phyloP scores from a whole-genome alignment of 2,113 vertebrate species.

The Ceuthmochares aereus region DNA sequence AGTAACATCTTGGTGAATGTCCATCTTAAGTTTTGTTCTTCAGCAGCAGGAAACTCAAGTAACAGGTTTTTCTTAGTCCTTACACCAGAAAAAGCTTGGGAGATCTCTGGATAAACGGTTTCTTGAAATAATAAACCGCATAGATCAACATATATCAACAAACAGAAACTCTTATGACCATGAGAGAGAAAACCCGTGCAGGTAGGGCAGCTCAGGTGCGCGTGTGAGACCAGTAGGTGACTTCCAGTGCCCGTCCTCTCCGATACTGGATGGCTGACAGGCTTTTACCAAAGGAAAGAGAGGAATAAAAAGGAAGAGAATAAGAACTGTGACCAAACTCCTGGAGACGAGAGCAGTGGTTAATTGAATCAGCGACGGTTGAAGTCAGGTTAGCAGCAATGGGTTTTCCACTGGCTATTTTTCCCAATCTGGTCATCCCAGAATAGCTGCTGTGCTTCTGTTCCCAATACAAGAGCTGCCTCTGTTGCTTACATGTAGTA shows the following conservation, averaged over 20 bases:
- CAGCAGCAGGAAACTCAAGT: not conserved
- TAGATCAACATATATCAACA: not conserved
- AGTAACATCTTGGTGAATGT: not conserved
- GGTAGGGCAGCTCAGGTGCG: not conserved
- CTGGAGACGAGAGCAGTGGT: not conserved
- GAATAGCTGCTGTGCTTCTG: not conserved
- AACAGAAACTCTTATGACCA: not conserved
- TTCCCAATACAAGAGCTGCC: constrained; percentile 33
- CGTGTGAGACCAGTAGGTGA: rapidly evolving
- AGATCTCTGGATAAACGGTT: not conserved
- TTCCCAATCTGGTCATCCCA: not conserved
- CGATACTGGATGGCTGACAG: not conserved
- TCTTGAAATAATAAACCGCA: not conserved
- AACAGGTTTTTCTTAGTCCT: not conserved
- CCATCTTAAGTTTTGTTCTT: not conserved
- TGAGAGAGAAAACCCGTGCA: not conserved
- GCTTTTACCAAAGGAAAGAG: not conserved
- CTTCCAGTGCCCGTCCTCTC: not conserved
- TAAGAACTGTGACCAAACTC: not conserved
- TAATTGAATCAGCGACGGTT: not conserved
- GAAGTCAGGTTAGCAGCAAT: not conserved
- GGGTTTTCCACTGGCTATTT: not conserved
- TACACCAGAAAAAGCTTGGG: not conserved
- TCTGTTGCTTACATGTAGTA: constrained; percentile 40
- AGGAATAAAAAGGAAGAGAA: not conserved